Evolutionary conservation across 2,113 vertebrate species (phyloP).

Genomic region (Coryphaenoides rupestris): DNA sequence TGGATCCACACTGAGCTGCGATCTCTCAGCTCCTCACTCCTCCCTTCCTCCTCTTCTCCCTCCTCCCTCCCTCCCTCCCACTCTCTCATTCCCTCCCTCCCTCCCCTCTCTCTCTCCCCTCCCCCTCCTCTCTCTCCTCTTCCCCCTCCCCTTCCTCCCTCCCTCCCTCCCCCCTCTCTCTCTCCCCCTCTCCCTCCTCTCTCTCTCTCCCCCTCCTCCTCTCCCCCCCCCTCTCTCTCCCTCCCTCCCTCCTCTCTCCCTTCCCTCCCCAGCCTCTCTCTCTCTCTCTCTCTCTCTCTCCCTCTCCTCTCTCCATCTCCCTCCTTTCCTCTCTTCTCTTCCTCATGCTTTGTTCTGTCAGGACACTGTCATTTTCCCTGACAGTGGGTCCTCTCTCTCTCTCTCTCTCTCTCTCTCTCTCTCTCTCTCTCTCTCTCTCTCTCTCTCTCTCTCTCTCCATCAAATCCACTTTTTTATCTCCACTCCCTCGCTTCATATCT

Average conservation of each 20-base stretch:
- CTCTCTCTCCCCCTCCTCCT: neutral
- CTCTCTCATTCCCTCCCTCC: neutral
- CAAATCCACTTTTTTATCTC: neutral
- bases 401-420: neutral
- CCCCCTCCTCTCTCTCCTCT: no score
- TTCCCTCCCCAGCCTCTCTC: neutral
- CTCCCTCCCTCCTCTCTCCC: no score
- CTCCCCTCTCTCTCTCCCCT: constrained; percentile 7
- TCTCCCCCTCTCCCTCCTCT: neutral
- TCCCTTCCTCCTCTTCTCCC: neutral
- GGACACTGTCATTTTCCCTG: no score
- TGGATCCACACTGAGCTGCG: constrained; percentile 37
- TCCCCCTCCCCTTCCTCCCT: neutral
- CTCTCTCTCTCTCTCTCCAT: neutral
- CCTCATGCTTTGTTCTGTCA: neutral
- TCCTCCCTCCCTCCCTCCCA: no score
- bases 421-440: neutral
- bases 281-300: neutral
- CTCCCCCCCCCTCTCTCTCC: no score
- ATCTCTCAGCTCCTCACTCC: no score
- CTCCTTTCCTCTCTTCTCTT: neutral
- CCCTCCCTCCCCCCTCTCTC: neutral
- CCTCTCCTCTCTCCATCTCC: neutral
- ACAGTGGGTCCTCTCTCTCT: neutral
- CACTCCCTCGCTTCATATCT: no score